Evolutionary conservation across 2,888 invertebrate genomes (phyloP).

Genomic region (Poecilobothrus nobilitatus): DNA sequence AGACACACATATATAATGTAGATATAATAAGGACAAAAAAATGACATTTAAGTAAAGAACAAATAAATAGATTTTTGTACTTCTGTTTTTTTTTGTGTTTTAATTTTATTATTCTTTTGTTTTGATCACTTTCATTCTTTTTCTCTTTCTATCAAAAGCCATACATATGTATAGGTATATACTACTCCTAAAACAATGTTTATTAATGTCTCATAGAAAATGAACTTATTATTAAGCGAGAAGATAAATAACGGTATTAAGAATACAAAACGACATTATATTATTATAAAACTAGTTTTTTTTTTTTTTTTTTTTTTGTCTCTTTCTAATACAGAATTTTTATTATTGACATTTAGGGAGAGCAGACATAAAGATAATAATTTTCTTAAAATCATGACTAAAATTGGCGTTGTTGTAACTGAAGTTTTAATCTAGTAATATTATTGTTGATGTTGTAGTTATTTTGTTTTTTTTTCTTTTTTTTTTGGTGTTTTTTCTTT

Average conservation of each 20-base stretch:
- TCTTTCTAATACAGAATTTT: not conserved
- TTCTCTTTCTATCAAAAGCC: too few relatives aligned
- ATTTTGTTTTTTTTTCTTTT: too few relatives aligned
- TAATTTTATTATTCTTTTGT: too few relatives aligned
- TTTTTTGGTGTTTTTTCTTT: too few relatives aligned
- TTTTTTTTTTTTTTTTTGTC: not conserved
- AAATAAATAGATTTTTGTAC: not conserved
- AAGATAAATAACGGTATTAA: conserved; percentile 1
- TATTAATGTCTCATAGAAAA: conserved; percentile 1
- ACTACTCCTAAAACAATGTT: not conserved
- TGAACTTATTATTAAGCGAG: conserved; percentile 6
- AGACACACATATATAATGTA: not conserved
- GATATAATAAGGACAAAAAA: not conserved
- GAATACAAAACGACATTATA: not conserved
- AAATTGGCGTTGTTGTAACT: not conserved
- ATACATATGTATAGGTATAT: too few relatives aligned
- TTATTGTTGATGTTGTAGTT: too few relatives aligned
- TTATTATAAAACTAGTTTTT: not conserved
- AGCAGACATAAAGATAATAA: not conserved
- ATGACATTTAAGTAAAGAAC: not conserved
- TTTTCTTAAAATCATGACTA: not conserved
- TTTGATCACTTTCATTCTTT: not conserved
- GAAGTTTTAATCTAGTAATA: too few relatives aligned
- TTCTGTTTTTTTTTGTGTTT: not conserved
- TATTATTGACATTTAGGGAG: not conserved